Base-by-base conservation (phyloP, 2,888 invertebrate species). In the Blastobasis adustella region DNA sequence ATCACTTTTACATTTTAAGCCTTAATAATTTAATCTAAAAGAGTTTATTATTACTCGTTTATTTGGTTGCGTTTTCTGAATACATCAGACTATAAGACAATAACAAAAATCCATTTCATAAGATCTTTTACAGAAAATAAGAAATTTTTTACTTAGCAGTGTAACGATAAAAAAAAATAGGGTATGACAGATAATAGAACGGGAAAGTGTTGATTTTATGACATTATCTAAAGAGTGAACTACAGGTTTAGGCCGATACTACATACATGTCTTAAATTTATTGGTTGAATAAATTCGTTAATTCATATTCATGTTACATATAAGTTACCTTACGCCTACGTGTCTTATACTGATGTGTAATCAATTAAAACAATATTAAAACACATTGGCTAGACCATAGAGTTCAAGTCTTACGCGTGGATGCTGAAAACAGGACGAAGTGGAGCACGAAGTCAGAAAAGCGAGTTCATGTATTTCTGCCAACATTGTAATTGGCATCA, bases 241-340 rank as follows among this genome's bases (percentile, higher is more conserved):
- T 66, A 67, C 54, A 49, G 50, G 49, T 50, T 70, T 70, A 70
- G 70, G 70, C 70, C 71, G 63, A 55, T 45, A 62, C 71, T 69
- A 70, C 66, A 58, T 54, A 50, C 57, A 58, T 59, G 57, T 50
- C 60, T 56, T 57, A 63, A 54, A 53, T 46, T 54, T 8, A 40
- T 55, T 53, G 51, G 46, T 50, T 38, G 52, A 49, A 54, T 68
- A 70, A 69, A 69, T 68, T 69, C 66, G 67, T 58, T 63, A 54
- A 58, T 51, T 55, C 54, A 51, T 51, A 41, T 47, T 51, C 43
- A 47, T 43, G 45, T 49, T 50, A 53, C 10, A 10, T 42, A 37
- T 9, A 37, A 10, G 7, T 49, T 5, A 37, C 37, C 40, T 53
- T 50, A 51, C 46, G 51, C 51, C 45, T 39, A 39, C 10, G 44